A percentile compares a stretch with the other conserved stretches of the same genome.
These are phyloP conservation scores for Nomada fucata DNA, from an alignment of 2,888 invertebrate genomes.

Conservation along the genomic window DNA sequence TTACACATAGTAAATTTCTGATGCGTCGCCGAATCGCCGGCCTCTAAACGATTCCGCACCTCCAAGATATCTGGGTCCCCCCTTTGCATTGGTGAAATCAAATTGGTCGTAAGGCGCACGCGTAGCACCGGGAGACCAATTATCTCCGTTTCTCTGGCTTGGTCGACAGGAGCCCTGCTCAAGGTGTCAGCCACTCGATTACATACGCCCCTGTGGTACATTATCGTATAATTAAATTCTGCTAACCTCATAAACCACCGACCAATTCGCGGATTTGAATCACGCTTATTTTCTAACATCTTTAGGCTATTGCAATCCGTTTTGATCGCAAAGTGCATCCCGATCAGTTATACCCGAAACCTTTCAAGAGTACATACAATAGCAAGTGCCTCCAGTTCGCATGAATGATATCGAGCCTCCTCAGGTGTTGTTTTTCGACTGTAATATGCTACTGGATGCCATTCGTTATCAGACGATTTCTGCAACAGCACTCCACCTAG, in stretches of 20 bases:
- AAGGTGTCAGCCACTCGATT: neutral
- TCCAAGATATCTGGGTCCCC: neutral
- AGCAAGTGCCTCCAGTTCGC: too few species aligned
- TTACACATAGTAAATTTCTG: neutral
- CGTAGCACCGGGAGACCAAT: neutral
- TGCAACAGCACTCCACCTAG: conserved; percentile 4
- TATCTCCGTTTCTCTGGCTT: neutral
- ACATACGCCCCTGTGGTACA: neutral
- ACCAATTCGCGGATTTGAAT: too few species aligned
- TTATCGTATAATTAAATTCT: neutral
- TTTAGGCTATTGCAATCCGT: too few species aligned
- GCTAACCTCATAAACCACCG: too few species aligned
- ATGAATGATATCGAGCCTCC: too few species aligned
- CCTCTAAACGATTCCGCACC: neutral
- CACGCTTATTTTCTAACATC: too few species aligned
- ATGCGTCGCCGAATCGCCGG: neutral
- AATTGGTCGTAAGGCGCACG: neutral
- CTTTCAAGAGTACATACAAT: too few species aligned
- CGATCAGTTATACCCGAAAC: too few species aligned
- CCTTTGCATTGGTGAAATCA: neutral
- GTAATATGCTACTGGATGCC: neutral
- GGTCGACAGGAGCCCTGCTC: neutral
- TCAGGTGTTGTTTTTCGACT: too few species aligned
- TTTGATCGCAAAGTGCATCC: too few species aligned
- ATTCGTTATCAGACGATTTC: neutral